These are phyloP conservation scores for Liasis olivaceus DNA, from an alignment of 2,797 vertebrate genomes.

Conservation along the genomic window DNA sequence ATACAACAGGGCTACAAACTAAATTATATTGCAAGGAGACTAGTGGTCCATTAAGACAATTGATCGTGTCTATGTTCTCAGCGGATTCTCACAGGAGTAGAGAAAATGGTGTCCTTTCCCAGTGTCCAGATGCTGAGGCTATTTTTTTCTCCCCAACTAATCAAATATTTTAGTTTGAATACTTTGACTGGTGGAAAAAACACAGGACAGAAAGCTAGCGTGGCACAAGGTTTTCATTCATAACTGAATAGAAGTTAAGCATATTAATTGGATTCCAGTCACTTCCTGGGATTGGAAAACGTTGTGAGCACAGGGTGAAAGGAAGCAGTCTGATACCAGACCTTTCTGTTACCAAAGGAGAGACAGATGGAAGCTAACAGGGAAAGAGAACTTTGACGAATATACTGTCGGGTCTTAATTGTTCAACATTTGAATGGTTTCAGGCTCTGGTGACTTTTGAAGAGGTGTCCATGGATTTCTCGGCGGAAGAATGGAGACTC, in stretches of 20 bases:
- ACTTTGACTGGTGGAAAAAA: no score
- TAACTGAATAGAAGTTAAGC: no score
- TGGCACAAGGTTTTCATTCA: no score
- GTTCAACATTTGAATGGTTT: background rate
- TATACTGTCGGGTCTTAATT: background rate
- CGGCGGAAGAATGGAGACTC: conserved; percentile 12
- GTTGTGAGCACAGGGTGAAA: no score
- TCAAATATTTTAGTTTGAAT: no score
- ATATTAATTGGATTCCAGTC: no score
- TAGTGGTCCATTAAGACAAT: background rate
- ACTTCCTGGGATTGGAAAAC: no score
- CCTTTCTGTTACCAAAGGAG: no score
- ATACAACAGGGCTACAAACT: background rate
- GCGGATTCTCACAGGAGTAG: background rate
- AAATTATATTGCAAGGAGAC: background rate
- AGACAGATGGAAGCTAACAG: no score
- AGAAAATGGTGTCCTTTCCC: background rate
- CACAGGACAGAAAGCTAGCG: no score
- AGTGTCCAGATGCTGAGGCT: no score
- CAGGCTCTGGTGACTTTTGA: conserved; percentile 38
- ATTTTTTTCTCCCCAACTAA: no score
- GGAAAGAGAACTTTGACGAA: background rate
- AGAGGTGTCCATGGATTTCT: conserved; percentile 23
- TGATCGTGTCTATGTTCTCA: background rate
- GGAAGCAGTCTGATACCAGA: background rate